A percentile compares a stretch with the other conserved stretches of the same genome.
Conservation (phyloP, 2,113 vertebrate genomes). For the Bostrychus sinensis region DNA sequence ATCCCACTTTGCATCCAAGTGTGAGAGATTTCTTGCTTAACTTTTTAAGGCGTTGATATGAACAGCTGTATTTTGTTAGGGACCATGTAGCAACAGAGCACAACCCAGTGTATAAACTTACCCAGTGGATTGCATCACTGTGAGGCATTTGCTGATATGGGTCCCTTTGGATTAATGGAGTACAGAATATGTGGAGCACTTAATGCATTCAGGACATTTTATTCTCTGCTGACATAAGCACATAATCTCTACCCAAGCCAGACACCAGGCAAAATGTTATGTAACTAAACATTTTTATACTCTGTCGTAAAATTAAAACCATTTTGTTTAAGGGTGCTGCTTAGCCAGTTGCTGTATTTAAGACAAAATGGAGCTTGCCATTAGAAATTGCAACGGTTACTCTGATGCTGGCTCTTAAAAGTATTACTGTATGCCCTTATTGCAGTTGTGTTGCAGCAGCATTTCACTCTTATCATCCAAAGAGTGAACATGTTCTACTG, state of each 20-base stretch:
- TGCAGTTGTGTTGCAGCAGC: conserved; percentile 46
- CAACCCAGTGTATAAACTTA: neutral
- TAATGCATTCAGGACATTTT: conserved; percentile 47
- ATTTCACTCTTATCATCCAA: conserved; percentile 9
- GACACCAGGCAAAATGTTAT: conserved; percentile 13
- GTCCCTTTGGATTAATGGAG: conserved; percentile 51
- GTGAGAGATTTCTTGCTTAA: conserved; percentile 1
- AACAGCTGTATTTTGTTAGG: conserved; percentile 31
- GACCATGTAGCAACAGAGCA: conserved; percentile 22
- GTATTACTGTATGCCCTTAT: conserved; percentile 14
- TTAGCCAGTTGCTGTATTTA: neutral
- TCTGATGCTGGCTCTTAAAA: conserved; percentile 1
- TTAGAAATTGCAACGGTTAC: neutral
- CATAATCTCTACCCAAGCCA: conserved; percentile 22
- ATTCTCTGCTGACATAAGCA: conserved; percentile 41
- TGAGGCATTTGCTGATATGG: conserved; percentile 31
- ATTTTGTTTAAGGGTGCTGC: too few relatives aligned
- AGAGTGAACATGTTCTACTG: conserved; percentile 4
- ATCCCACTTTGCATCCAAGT: neutral
- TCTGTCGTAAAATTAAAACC: conserved; percentile 1
- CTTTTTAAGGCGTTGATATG: neutral
- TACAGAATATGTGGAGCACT: conserved; percentile 50
- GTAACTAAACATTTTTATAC: conserved; percentile 26
- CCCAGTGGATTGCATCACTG: conserved; percentile 33
- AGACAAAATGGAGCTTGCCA: conserved; percentile 18